Evolutionary conservation across 2,797 vertebrate species (phyloP), one percentile per base, ranked within the genome.

Genomic region (Discoglossus pictus): DNA sequence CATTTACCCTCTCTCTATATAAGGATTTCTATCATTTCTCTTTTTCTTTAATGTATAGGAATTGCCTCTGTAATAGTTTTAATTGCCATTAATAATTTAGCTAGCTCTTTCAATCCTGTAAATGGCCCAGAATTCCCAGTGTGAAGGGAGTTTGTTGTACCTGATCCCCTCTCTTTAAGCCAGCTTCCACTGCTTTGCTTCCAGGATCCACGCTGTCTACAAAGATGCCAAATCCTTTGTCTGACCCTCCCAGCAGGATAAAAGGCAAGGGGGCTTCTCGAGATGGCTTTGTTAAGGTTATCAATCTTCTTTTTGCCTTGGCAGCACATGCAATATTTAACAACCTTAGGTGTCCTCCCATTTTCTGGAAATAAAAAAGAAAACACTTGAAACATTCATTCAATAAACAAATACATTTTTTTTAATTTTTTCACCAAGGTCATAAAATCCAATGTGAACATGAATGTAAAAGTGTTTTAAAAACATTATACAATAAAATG

Each of bases 271-370:
- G 92, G 39, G 97, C 92, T 85, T 99, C 97, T 69, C 97, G 88
- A 67, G 94, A 93, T n/a, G 96, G 92, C 85, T 98, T 98, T 68
- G 94, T 98, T 72, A 99, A 82, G 0, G 94, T 99, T 88, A 98
- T 94, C 80, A 94, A 78, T 74, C 97, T 92, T 20, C 95, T 89
- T 82, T 98, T 99, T 23, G 97, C 97, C 87, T 99, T 99, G 80
- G 97, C 97, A 74, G 97, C 97, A 64, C 97, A 99, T 1, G 97
- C 97, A 71, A 99, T 99, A 78, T 99, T 99, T 89, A 99, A 90
- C 80, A 99, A 91, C 89, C 97, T 90, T 78, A 99, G 90, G 83
- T 99, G 97, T 69, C 97, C 97, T 27, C 93, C 95, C 97, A 99
- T 99, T 93, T 98, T 99, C 97, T 99, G 68, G 6, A 78, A 10